Evolutionary conservation across 2,797 vertebrate genomes (phyloP).

Genomic region (Apogon talboti): DNA sequence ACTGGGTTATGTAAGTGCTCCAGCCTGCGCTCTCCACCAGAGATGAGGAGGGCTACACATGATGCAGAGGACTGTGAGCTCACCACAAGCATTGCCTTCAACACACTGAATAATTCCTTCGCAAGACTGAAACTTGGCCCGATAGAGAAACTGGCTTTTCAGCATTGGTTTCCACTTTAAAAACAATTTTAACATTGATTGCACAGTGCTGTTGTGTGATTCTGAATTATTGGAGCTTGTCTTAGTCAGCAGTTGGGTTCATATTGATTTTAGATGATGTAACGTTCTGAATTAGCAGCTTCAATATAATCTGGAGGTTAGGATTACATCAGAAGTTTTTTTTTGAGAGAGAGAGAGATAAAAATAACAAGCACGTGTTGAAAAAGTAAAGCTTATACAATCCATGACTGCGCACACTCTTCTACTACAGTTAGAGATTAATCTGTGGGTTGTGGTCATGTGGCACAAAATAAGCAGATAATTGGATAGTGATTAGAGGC

Average conservation of each 20-base stretch:
- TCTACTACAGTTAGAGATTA: conserved; percentile 5
- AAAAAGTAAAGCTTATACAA: conserved; percentile 26
- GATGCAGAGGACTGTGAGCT: conserved; percentile 78
- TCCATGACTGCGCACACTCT: conserved; percentile 9
- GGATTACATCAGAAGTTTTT: conserved; percentile 55
- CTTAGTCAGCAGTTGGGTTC: conserved; percentile 31
- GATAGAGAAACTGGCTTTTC: conserved; percentile 38
- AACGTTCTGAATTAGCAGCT: conserved; percentile 47
- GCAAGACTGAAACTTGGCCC: conserved; percentile 49
- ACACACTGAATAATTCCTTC: conserved; percentile 75
- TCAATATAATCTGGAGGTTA: conserved; percentile 53
- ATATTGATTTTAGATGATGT: conserved; percentile 60
- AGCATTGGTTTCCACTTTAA: conserved; percentile 30
- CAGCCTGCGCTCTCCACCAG: conserved; percentile 77
- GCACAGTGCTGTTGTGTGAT: conserved; percentile 7
- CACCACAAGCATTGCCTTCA: conserved; percentile 63
- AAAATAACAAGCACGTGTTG: conserved; percentile 11
- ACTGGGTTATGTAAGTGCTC: conserved; percentile 86
- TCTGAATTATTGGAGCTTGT: conserved; percentile 32
- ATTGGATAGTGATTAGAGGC: conserved; percentile 33
- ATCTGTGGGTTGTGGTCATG: conserved; percentile 19
- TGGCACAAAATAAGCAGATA: conserved; percentile 33
- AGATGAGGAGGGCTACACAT: conserved; percentile 79
- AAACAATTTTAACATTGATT: conserved; percentile 24
- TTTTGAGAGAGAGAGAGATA: background rate